Conservation (phyloP, 2,888 invertebrate genomes). For the Leuctra nigra region DNA sequence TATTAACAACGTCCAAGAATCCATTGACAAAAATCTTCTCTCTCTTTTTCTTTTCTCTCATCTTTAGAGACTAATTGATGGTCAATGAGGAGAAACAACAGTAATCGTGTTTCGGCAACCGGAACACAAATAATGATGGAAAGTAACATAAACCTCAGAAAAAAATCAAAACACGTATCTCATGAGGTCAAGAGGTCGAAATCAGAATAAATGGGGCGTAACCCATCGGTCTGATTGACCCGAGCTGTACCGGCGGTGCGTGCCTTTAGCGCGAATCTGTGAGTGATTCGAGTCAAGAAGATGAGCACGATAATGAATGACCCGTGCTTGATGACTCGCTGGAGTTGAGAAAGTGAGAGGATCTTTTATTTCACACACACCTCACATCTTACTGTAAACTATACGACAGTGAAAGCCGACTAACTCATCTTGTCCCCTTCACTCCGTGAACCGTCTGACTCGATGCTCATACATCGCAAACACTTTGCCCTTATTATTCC, state of each 20-base stretch:
- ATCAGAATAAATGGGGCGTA: constrained; percentile 1
- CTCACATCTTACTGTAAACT: neutral
- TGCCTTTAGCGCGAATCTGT: too few relatives aligned
- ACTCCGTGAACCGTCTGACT: too few relatives aligned
- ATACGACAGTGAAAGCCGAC: constrained; percentile 5
- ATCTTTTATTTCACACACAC: neutral
- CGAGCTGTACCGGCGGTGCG: too few relatives aligned
- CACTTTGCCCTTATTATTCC: neutral
- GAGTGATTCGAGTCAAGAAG: neutral
- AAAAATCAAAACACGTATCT: neutral
- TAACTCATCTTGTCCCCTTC: constrained; percentile 12
- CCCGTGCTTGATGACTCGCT: constrained; percentile 1
- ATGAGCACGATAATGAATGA: neutral
- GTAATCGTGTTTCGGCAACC: neutral
- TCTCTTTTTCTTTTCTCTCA: neutral
- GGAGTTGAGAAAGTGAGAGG: constrained; percentile 23
- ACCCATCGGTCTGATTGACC: neutral
- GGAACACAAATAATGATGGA: constrained; percentile 9
- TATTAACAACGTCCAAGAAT: too few relatives aligned
- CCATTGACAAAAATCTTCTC: neutral
- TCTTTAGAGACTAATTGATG: neutral
- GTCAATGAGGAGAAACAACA: constrained; percentile 3
- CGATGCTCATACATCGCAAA: neutral
- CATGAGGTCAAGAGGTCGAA: neutral
- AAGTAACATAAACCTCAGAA: constrained; percentile 5